These are phyloP conservation scores for Chymomyza costata DNA, from an alignment of 1,140 invertebrate species.

Conservation along the genomic window DNA sequence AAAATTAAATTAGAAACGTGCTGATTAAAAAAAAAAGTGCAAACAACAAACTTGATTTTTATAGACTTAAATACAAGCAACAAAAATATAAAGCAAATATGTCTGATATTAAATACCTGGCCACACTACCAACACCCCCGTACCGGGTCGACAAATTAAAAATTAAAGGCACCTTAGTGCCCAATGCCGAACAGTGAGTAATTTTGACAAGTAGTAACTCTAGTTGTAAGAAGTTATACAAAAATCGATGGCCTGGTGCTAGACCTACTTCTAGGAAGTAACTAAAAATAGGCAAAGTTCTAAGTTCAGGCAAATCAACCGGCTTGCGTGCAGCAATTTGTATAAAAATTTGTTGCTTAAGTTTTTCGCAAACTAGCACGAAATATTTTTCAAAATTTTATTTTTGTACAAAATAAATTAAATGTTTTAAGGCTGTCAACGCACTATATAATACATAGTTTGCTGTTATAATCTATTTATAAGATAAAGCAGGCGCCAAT, in stretches of 20 bases:
- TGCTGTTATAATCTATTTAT: too few species aligned
- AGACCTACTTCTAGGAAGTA: slow-evolving; percentile 3
- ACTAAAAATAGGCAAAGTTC: slow-evolving; percentile 5
- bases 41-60: too few species aligned
- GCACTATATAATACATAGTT: too few species aligned
- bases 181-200: slow-evolving; percentile 45
- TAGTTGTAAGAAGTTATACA: neutral
- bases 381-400: too few species aligned
- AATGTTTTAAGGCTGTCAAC: too few species aligned
- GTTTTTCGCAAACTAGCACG: too few species aligned
- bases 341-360: too few species aligned
- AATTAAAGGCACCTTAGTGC: slow-evolving; percentile 25
- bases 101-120: slow-evolving; percentile 38
- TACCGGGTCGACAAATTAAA: slow-evolving; percentile 30
- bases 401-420: too few species aligned
- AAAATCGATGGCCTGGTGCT: neutral
- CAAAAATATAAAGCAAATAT: slow-evolving; percentile 25
- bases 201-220: neutral
- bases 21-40: too few species aligned
- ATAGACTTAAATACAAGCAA: slow-evolving; percentile 20
- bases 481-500: too few species aligned
- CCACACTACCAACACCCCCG: slow-evolving; percentile 32
- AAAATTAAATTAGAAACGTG: too few species aligned
- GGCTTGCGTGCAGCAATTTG: slow-evolving; percentile 39
- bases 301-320: too few species aligned